Conservation (phyloP, 2,888 invertebrate species). For the Tromatobia lineatoria region DNA sequence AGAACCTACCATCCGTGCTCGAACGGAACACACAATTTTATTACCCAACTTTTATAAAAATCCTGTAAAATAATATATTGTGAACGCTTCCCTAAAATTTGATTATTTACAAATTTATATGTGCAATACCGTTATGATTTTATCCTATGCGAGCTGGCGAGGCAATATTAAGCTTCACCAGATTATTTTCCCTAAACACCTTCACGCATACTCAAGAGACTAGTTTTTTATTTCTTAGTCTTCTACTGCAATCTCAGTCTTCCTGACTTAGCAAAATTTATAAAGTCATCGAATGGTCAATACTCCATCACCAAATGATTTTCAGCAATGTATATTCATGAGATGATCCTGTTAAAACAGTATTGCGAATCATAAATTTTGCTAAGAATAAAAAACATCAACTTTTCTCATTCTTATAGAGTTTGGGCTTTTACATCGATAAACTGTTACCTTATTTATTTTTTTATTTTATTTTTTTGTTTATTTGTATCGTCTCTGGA, state of each 20-base stretch:
- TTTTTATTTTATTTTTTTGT: background rate
- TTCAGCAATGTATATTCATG: background rate
- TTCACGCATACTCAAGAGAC: background rate
- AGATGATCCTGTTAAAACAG: background rate
- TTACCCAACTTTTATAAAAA: background rate
- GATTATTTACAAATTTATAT: background rate
- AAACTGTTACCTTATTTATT: background rate
- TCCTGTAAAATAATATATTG: background rate
- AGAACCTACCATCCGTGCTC: background rate
- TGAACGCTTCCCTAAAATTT: constrained; percentile 19
- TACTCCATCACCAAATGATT: background rate
- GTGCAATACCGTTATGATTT: constrained; percentile 12
- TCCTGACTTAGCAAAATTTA: background rate
- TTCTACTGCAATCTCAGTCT: constrained; percentile 20
- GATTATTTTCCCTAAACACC: background rate
- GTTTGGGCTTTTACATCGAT: background rate
- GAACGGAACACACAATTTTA: constrained; percentile 10
- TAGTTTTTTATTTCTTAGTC: background rate
- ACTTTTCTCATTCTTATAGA: background rate
- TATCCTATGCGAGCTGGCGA: background rate
- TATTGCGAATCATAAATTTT: constrained; percentile 3
- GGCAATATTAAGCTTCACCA: constrained; percentile 15
- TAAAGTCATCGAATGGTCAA: background rate
- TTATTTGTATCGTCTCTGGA: background rate
- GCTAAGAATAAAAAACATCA: background rate